Base-by-base conservation (phyloP, 2,113 vertebrate genomes). In the Toxostoma redivivum region DNA sequence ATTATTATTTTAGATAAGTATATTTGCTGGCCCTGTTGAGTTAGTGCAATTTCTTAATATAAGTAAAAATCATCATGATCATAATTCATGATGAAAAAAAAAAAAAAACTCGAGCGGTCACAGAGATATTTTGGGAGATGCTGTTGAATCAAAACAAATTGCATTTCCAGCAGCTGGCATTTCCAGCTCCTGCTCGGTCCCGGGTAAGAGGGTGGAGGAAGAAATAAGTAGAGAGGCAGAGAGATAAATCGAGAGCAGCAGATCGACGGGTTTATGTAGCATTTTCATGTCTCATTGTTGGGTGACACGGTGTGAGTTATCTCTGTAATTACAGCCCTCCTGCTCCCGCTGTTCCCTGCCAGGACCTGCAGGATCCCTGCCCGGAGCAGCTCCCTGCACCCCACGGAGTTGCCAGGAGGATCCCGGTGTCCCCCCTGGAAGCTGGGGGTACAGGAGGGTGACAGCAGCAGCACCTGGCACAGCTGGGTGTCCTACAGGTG, bases 121-220 rank as follows among this genome's bases (percentile, higher is more conserved):
- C 15, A 1, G 70, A 88, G 94, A 90, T 95, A 97, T 96, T 97
- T 95, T 94, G 91, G 87, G 94, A 94, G 94, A 89, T 23, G 76
- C 10, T 82, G 91, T 67, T n/a, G 90, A 89, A 94, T 94, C 91
- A 70, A 92, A 97, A 79, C 77, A 93, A 96, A 96, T 90, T 92
- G 73, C 80, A 53, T 96, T 95, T 92, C 50, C 91, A 95, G 94
- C 79, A 88, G 92, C 73, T 97, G 96, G 96, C 95, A 96, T 97
- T 97, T 94, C 56, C 92, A 93, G 91, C 70, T 92, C 91, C 92
- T 79, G 83, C 84, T 47, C 40, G 0, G 82, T 35, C 40, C 92
- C 0, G 4, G 67, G 71, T 3, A 16, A 77, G 67, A 81, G 92
- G 94, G 60, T 86, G 91, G 95, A 31, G 72, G 88, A 88, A 79